A percentile compares a stretch with the other conserved stretches of the same genome.
These are phyloP conservation scores for Psephotus haematonotus DNA, from an alignment of 2,113 vertebrate species.

Conservation along the genomic window DNA sequence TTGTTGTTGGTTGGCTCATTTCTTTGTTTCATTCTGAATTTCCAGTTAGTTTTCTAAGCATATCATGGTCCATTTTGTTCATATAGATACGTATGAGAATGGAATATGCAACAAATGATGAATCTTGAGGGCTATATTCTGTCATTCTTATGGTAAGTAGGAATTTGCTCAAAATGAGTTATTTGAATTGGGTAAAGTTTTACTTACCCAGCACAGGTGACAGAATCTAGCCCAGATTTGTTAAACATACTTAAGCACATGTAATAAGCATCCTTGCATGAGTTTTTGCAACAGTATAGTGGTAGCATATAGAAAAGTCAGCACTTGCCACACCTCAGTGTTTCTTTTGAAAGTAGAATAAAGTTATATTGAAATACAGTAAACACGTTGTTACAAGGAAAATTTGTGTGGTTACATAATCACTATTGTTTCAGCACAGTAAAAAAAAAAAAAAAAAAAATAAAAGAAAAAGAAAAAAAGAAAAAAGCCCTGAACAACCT, in stretches of 20 bases:
- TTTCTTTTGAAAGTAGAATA: background rate
- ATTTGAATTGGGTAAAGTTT: background rate
- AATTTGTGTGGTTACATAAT: background rate
- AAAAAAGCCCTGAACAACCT: background rate
- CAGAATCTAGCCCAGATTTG: background rate
- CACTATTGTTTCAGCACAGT: background rate
- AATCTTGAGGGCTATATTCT: background rate
- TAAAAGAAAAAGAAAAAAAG: no score
- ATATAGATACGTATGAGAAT: background rate
- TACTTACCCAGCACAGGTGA: background rate
- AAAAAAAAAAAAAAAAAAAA: background rate
- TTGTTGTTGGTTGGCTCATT: background rate
- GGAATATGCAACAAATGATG: background rate
- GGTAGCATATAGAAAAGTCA: background rate
- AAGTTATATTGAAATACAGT: background rate
- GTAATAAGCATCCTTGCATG: background rate
- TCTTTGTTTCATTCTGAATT: conserved; percentile 26
- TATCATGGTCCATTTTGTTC: background rate
- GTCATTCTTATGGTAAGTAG: background rate
- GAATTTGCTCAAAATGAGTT: background rate
- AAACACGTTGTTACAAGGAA: background rate
- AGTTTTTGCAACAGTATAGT: background rate
- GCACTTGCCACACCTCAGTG: background rate
- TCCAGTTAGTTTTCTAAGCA: background rate
- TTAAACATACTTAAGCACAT: background rate